These are phyloP conservation scores for Crematogaster levior DNA, from an alignment of 2,888 invertebrate genomes.

Conservation along the genomic window DNA sequence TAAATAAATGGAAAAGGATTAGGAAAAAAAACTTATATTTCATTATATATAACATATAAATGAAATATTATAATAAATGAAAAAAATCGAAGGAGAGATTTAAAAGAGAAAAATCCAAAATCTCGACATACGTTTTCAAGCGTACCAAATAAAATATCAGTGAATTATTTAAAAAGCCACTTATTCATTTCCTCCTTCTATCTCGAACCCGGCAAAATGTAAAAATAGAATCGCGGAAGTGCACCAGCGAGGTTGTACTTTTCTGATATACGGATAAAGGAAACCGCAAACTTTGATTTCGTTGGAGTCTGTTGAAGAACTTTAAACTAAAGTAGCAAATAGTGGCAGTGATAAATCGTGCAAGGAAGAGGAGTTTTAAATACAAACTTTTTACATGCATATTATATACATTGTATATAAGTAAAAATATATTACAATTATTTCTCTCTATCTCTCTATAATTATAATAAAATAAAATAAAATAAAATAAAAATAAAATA, in stretches of 20 bases:
- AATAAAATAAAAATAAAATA: background rate
- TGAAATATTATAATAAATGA: background rate
- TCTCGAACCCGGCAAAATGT: background rate
- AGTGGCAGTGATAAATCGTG: background rate
- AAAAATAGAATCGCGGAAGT: slow-evolving; percentile 59
- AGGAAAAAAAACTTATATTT: background rate
- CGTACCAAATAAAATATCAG: background rate
- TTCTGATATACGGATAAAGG: background rate
- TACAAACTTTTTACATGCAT: too few species aligned
- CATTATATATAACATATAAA: background rate
- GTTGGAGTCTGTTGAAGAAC: background rate
- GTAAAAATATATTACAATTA: background rate
- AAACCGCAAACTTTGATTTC: slow-evolving; percentile 21
- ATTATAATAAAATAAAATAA: too few species aligned
- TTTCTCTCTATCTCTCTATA: background rate
- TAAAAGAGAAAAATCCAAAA: background rate
- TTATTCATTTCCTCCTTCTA: background rate
- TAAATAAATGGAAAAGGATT: background rate
- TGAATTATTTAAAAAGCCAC: background rate
- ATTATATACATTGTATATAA: background rate
- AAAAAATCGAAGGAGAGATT: background rate
- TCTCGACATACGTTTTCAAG: background rate
- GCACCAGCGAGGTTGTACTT: slow-evolving; percentile 54
- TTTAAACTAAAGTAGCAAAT: background rate
- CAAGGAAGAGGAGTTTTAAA: background rate